Evolutionary conservation across 2,113 vertebrate species (phyloP).

Genomic region (Grammomys dolichurus): DNA sequence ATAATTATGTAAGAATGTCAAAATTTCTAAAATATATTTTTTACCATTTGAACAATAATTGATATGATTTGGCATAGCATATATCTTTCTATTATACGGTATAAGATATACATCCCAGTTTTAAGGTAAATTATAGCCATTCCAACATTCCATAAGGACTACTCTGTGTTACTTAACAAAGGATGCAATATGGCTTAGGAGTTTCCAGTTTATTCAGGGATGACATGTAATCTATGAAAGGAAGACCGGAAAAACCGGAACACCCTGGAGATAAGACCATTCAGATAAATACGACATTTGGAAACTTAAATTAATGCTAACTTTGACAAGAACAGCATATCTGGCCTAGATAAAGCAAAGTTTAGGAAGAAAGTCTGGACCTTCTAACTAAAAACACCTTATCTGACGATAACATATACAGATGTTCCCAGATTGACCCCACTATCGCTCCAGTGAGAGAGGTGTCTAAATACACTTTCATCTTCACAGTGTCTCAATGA

Average conservation of each 20-base stretch:
- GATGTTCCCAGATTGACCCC: too few relatives aligned
- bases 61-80: background rate
- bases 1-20: background rate
- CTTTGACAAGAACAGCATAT: background rate
- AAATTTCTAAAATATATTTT: background rate
- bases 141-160: background rate
- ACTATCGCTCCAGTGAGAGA: fast-evolving
- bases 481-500: too few relatives aligned
- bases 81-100: background rate
- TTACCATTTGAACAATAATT: background rate
- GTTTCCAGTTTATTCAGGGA: background rate
- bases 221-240: background rate
- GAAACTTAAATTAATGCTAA: background rate
- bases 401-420: background rate
- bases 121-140: background rate
- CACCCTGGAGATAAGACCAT: background rate
- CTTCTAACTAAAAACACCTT: background rate
- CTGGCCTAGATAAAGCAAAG: background rate
- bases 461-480: background rate
- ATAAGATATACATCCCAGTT: background rate
- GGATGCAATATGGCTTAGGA: background rate
- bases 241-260: too few relatives aligned
- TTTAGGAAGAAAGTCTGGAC: background rate
- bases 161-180: background rate
- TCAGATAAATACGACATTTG: background rate